Evolutionary conservation across 2,797 vertebrate genomes (phyloP), one percentile per base, ranked within the genome.

Genomic region (Poeciliopsis paucimaculata): DNA sequence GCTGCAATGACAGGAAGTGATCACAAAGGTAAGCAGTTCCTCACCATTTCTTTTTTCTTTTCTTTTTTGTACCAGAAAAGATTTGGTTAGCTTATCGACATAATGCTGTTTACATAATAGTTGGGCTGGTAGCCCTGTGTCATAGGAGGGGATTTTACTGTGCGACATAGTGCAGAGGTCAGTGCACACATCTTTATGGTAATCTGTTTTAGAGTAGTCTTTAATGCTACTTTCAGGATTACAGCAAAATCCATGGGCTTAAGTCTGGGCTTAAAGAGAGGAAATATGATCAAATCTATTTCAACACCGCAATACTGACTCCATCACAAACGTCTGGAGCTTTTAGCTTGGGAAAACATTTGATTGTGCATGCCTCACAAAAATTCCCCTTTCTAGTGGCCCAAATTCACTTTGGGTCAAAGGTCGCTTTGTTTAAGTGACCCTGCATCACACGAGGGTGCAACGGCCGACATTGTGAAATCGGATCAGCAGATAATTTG

Each of bases 1-100:
- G 96, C 96, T 75, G 98, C 97, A 8, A 79, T 98, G 89, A 98
- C 96, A 89, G 95, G 90, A 82, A 94, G 96, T 79, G 95, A 97
- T 88, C 90, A 94, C 83, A 97, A 96, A 95, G 98, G 98, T 99
- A 97, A 0, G 92, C 18, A 47, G 10, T 45, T 11, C 5, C 4
- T 55, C 45, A 31, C 1, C 15, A 0, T 9, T 53, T 3, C 9
- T 23, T 0, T 23, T n/a, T 36, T 0, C 15, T 20, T 72, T n/a
- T n/a, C n/a, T 18, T 1, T 26, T 20, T 23, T 23, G 23, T 9
- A 36, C 1, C 1, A 28, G 16, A 11, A 46, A 20, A 73, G 23
- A 41, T 51, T 62, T 15, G 72, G 34, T 12, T 66, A 0, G 5
- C 5, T 77, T 20, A 2, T 20, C 51, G 45, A 1, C 41, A 2